phyloP scores from a whole-genome alignment of 2,797 vertebrate species.

The Hozukius guyotensis region DNA sequence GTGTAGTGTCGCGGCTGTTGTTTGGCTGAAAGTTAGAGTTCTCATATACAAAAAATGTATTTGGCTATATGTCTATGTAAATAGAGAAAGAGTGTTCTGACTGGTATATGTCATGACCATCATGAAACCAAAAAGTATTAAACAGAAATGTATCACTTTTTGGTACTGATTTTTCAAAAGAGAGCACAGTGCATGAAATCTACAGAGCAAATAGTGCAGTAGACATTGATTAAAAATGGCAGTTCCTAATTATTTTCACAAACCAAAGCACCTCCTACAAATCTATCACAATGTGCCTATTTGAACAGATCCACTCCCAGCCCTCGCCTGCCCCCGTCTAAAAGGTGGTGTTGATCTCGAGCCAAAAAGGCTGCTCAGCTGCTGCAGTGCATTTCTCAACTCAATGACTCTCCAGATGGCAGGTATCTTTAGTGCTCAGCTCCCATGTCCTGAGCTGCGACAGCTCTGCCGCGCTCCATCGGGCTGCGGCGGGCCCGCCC shows the following conservation, averaged over 20 bases:
- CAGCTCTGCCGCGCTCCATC: constrained; percentile 52
- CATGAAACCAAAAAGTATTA: background rate
- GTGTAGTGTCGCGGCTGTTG: background rate
- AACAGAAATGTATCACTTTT: background rate
- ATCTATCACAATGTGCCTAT: constrained; percentile 10
- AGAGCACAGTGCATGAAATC: background rate
- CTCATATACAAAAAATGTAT: background rate
- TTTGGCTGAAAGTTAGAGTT: background rate
- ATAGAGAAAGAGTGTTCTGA: background rate
- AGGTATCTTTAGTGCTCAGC: constrained; percentile 74
- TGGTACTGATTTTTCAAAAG: background rate
- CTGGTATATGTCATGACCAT: background rate
- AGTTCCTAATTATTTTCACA: background rate
- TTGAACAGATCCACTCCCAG: constrained; percentile 10
- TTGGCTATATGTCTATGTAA: background rate
- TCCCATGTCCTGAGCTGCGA: constrained; percentile 58
- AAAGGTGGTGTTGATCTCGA: constrained; percentile 44
- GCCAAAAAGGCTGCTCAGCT: constrained; percentile 61
- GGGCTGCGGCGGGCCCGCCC: constrained; percentile 37
- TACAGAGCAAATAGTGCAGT: background rate
- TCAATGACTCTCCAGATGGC: constrained; percentile 77
- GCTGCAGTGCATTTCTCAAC: constrained; percentile 75
- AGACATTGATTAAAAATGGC: background rate
- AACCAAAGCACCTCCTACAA: background rate
- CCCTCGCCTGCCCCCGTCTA: constrained; percentile 13